Conservation (phyloP, 2,113 vertebrate genomes). For the Pongo pygmaeus region DNA sequence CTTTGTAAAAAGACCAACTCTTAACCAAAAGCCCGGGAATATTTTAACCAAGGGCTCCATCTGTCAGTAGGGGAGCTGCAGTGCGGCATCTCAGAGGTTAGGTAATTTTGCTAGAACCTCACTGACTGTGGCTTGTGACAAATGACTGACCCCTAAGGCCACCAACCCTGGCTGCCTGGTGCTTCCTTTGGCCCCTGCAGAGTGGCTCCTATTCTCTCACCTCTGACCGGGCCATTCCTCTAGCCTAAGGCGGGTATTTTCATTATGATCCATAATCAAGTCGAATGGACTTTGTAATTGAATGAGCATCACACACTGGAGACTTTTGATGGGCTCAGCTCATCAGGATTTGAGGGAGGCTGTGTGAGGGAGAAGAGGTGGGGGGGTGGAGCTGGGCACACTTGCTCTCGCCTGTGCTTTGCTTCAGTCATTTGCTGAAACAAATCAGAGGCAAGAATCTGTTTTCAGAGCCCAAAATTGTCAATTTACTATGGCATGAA, state of each 20-base stretch:
- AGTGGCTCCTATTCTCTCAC: constrained; percentile 58
- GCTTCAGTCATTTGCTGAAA: not conserved
- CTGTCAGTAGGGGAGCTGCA: constrained; percentile 42
- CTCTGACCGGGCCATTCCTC: constrained; percentile 28
- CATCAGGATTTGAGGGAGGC: constrained; percentile 50
- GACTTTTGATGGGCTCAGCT: constrained; percentile 57
- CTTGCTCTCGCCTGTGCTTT: not conserved
- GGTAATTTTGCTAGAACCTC: constrained; percentile 59
- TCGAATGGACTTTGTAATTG: constrained; percentile 74
- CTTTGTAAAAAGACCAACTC: not conserved
- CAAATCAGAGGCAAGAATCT: not conserved
- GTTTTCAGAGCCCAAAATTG: not conserved
- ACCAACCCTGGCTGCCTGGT: constrained; percentile 73
- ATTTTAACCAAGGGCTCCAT: constrained; percentile 61
- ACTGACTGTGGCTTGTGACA: constrained; percentile 67
- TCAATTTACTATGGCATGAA: not conserved
- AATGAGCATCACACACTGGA: constrained; percentile 45
- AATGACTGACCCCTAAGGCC: constrained; percentile 74
- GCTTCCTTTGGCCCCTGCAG: constrained; percentile 42
- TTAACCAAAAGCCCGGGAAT: constrained; percentile 25
- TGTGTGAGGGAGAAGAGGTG: not conserved
- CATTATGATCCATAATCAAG: constrained; percentile 76
- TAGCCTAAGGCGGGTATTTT: constrained; percentile 69
- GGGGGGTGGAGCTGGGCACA: not conserved
- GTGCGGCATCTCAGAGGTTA: constrained; percentile 35